phyloP scores from a whole-genome alignment of 2,113 vertebrate genomes.

The Australoheros scitulus region DNA sequence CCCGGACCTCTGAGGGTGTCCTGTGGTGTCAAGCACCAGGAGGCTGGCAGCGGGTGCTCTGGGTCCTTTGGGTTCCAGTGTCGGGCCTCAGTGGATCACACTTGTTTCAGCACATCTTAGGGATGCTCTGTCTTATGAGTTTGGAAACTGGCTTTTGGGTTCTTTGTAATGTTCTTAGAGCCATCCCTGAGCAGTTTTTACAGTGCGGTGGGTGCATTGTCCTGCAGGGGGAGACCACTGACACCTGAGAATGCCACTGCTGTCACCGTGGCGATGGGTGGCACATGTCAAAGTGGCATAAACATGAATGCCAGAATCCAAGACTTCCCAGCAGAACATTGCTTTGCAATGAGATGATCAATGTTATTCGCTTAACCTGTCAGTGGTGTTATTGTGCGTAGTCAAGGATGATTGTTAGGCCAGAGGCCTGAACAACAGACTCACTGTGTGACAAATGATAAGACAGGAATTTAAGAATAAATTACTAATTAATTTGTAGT shows the following conservation, averaged over 20 bases:
- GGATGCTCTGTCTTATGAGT: neutral
- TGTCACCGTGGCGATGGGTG: neutral
- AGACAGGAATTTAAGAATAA: neutral
- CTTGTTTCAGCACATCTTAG: neutral
- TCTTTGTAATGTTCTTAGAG: neutral
- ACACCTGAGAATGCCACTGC: neutral
- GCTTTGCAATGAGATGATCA: neutral
- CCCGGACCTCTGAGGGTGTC: neutral
- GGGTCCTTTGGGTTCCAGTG: neutral
- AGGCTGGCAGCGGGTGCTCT: neutral
- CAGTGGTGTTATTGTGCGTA: neutral
- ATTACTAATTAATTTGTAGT: neutral
- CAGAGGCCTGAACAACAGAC: neutral
- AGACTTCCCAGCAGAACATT: neutral
- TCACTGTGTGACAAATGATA: neutral
- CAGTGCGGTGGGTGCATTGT: neutral
- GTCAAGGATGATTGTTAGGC: neutral
- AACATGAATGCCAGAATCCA: neutral
- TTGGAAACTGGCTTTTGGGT: neutral
- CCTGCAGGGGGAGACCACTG: neutral
- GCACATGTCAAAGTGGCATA: neutral
- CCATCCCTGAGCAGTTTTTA: neutral
- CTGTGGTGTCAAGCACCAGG: neutral
- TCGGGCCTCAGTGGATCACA: neutral
- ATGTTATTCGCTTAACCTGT: neutral